A percentile compares a stretch with the other conserved stretches of the same genome.
phyloP scores from a whole-genome alignment of 2,888 invertebrate genomes.

The Lymantria dispar region DNA sequence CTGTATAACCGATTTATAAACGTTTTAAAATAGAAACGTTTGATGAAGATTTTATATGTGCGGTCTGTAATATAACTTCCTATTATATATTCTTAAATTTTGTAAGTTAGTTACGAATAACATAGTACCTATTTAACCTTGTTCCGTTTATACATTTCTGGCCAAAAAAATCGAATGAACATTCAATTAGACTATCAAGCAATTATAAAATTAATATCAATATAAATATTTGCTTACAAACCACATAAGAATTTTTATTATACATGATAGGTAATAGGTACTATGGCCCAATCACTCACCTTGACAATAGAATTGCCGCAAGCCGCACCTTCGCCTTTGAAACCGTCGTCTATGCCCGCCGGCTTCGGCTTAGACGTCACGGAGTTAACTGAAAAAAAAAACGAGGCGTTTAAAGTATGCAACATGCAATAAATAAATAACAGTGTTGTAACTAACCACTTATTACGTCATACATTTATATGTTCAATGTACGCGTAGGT shows the following conservation, averaged over 20 bases:
- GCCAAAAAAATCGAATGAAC: background rate
- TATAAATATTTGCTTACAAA: background rate
- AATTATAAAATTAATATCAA: background rate
- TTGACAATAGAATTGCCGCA: slow-evolving; percentile 81
- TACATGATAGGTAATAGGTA: background rate
- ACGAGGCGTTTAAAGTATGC: slow-evolving; percentile 9
- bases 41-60: too few relatives aligned
- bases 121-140: background rate
- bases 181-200: background rate
- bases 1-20: too few relatives aligned
- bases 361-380: slow-evolving; percentile 78
- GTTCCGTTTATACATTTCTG: background rate
- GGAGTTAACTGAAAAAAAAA: slow-evolving; percentile 54
- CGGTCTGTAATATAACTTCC: too few relatives aligned
- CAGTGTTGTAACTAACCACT: slow-evolving; percentile 4
- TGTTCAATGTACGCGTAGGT: background rate
- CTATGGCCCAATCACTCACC: slow-evolving; percentile 44
- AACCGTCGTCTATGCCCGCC: slow-evolving; percentile 87
- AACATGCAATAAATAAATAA: slow-evolving; percentile 14
- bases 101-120: background rate
- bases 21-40: too few relatives aligned
- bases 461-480: slow-evolving; percentile 2
- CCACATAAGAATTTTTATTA: background rate
- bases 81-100: background rate
- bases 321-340: slow-evolving; percentile 86